Base-by-base conservation (phyloP, 2,113 vertebrate genomes). In the Ciconia maguari region DNA sequence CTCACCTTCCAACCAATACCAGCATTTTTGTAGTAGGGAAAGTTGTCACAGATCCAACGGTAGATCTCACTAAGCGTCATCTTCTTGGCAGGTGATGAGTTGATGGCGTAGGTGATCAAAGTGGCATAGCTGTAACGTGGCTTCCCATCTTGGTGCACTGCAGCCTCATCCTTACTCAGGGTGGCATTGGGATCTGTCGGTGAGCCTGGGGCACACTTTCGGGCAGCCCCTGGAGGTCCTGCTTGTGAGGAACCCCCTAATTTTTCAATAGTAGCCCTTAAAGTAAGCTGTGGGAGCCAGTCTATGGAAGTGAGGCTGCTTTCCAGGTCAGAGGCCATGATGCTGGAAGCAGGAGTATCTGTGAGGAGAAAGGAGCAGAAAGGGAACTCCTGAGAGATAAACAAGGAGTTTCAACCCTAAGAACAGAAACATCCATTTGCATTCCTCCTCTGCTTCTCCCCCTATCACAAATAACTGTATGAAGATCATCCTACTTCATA, bases 301-400 rank as follows among this genome's bases (percentile, higher is more conserved):
- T 99, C 99, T 95, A 99, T 99, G 93, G 99, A 99, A 76, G 99
- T 99, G 85, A 99, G 98, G 96, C 99, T 99, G 89, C 99, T 99
- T 97, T 99, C 98, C 94, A 99, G 94, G 90, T 99, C 99, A 41
- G 99, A 99, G 58, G 99, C 98, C 99, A 99, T 99, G 72, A 69
- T 88, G 79, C 90, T 94, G 80, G 64, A 81, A 83, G 87, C 89
- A 93, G 77, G 55, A 92, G 19, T 91, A 84, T 91, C 98, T 98
- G 81, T 54, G 62, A 57, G 48, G 49, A 97, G 52, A 76, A 82
- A 94, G 72, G 21, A 96, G 34, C 44, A 93, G 18, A 87, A 71
- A 61, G 13, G 7, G 32, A 92, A 77, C 34, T 44, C 61, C 12
- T 87, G 36, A 95, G 64, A 69, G 5, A 70, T 2, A 72, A 88